Evolutionary conservation across 2,797 vertebrate species (phyloP).

Genomic region (Manis javanica): DNA sequence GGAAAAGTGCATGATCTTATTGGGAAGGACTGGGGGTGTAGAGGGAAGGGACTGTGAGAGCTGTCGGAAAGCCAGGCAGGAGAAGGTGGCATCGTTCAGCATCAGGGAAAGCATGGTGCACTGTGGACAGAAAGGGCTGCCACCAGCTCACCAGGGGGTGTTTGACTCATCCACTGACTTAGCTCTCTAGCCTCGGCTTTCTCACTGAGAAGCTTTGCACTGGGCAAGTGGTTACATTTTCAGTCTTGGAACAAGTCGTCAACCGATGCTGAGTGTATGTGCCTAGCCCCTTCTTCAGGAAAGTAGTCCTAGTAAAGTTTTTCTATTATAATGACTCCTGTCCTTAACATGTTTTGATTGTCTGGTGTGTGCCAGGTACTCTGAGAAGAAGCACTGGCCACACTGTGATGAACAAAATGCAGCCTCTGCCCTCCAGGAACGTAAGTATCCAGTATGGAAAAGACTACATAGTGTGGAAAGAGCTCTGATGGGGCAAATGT

Average conservation of each 20-base stretch:
- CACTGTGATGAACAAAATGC: not conserved
- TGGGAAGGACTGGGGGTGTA: not conserved
- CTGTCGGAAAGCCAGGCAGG: not conserved
- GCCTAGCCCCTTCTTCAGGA: not conserved
- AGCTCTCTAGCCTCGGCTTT: not conserved
- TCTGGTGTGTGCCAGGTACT: not conserved
- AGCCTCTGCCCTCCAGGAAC: not conserved
- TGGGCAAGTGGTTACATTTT: not conserved
- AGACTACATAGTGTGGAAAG: not conserved
- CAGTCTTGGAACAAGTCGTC: not conserved
- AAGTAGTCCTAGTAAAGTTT: not conserved
- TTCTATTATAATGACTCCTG: not conserved
- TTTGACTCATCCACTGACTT: not conserved
- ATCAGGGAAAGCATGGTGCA: not conserved
- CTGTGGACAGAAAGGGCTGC: not conserved
- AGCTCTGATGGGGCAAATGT: not conserved
- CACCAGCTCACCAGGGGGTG: rapidly evolving
- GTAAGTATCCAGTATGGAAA: not conserved
- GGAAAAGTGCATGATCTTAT: not conserved
- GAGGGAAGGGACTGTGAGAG: not conserved
- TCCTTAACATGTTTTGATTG: not conserved
- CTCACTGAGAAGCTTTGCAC: not conserved
- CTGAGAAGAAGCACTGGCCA: not conserved
- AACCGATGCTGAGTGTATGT: not conserved
- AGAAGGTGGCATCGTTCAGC: not conserved